Conservation (phyloP, 2,113 vertebrate genomes). For the Pygoscelis adeliae region DNA sequence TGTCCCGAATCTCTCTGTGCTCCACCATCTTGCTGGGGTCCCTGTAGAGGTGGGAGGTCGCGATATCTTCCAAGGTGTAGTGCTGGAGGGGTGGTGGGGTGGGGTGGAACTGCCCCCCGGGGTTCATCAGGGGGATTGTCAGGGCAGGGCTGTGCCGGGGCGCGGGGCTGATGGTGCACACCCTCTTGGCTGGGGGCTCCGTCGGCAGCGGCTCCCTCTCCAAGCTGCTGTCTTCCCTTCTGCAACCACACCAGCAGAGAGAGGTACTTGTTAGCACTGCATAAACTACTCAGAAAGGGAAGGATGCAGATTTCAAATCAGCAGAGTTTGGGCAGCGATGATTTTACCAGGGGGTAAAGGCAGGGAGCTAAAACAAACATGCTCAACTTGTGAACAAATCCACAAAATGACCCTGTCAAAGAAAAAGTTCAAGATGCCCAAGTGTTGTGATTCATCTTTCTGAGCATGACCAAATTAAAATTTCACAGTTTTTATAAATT, state of each 20-base stretch:
- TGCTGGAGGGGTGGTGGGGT: slow-evolving; percentile 95
- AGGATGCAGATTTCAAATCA: neutral
- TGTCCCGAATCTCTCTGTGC: slow-evolving; percentile 90
- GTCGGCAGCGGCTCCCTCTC: slow-evolving; percentile 86
- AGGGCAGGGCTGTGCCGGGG: slow-evolving; percentile 96
- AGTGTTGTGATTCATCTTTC: slow-evolving; percentile 24
- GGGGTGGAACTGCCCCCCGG: slow-evolving; percentile 89
- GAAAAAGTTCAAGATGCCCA: neutral
- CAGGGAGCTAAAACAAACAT: neutral
- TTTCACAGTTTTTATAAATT: slow-evolving; percentile 37
- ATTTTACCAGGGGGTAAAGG: neutral
- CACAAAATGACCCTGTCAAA: neutral
- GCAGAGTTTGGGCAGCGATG: neutral
- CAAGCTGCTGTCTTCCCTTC: slow-evolving; percentile 91
- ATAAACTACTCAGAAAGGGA: neutral
- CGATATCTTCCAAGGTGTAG: slow-evolving; percentile 95
- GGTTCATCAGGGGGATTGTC: slow-evolving; percentile 81
- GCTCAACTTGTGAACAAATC: neutral
- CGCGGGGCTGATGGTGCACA: slow-evolving; percentile 97
- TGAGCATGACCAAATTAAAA: slow-evolving; percentile 27
- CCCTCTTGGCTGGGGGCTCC: slow-evolving; percentile 91
- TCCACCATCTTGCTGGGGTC: slow-evolving; percentile 90
- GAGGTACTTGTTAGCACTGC: neutral
- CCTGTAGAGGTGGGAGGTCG: slow-evolving; percentile 91
- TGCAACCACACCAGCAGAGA: slow-evolving; percentile 6